A percentile compares a stretch with the other conserved stretches of the same genome.
These are phyloP conservation scores for Clangula hyemalis DNA, from an alignment of 2,797 vertebrate genomes.

Conservation along the genomic window DNA sequence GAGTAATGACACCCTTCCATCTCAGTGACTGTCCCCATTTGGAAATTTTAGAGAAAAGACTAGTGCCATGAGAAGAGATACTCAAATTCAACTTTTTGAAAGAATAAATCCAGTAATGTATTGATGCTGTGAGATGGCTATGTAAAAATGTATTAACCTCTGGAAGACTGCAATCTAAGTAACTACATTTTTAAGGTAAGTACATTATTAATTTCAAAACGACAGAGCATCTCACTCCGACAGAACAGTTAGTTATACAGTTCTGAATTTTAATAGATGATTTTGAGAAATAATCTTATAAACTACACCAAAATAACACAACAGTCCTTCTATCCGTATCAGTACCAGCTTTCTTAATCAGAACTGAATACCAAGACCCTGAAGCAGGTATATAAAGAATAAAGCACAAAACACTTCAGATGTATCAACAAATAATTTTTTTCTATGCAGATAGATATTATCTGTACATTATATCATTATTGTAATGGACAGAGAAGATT, in stretches of 20 bases:
- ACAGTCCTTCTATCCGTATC: background rate
- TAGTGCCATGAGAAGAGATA: background rate
- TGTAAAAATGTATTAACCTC: background rate
- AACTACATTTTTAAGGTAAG: background rate
- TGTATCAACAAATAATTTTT: background rate
- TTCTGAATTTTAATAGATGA: background rate
- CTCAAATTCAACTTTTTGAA: background rate
- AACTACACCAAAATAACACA: background rate
- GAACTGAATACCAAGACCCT: background rate
- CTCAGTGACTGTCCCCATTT: background rate
- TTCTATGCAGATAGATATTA: fast-evolving
- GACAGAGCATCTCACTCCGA: background rate
- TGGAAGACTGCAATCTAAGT: background rate
- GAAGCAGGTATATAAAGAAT: background rate
- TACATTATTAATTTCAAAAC: background rate
- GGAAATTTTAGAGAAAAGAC: background rate
- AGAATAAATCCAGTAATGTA: background rate
- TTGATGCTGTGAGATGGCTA: background rate
- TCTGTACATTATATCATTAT: background rate
- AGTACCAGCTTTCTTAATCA: background rate
- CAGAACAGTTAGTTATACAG: background rate
- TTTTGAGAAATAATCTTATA: background rate
- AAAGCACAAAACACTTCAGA: background rate
- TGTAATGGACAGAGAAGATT: background rate
- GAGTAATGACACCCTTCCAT: background rate